A percentile compares a stretch with the other conserved stretches of the same genome.
Evolutionary conservation across 2,888 invertebrate species (phyloP).

Genomic region (Synergus laeviventris): DNA sequence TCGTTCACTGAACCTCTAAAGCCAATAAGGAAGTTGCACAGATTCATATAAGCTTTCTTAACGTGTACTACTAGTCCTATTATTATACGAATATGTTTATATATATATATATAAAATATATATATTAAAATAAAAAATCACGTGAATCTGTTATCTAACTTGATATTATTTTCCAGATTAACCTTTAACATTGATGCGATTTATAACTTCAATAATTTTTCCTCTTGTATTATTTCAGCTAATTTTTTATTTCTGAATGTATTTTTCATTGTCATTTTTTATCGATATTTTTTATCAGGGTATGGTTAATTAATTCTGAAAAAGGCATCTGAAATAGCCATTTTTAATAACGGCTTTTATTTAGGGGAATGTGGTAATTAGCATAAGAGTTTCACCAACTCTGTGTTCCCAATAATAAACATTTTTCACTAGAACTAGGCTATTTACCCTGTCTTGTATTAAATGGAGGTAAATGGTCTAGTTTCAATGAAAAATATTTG

Average conservation of each 20-base stretch:
- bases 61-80: not conserved
- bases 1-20: not conserved
- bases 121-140: not conserved
- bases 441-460: too few species aligned
- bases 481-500: too few species aligned
- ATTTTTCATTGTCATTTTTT: too few species aligned
- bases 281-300: not conserved
- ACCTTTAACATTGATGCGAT: not conserved
- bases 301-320: not conserved
- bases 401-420: too few species aligned
- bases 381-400: too few species aligned
- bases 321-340: not conserved
- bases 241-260: too few species aligned
- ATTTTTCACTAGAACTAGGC: too few species aligned
- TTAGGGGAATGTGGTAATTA: too few species aligned
- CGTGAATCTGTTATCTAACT: not conserved
- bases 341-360: not conserved
- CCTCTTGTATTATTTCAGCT: not conserved
- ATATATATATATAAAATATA: not conserved
- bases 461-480: too few species aligned
- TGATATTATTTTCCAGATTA: not conserved
- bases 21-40: not conserved
- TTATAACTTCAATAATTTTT: not conserved
- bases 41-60: not conserved
- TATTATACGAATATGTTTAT: too few species aligned